Evolutionary conservation across 2,797 vertebrate genomes (phyloP).

Genomic region (Notamacropus eugenii): DNA sequence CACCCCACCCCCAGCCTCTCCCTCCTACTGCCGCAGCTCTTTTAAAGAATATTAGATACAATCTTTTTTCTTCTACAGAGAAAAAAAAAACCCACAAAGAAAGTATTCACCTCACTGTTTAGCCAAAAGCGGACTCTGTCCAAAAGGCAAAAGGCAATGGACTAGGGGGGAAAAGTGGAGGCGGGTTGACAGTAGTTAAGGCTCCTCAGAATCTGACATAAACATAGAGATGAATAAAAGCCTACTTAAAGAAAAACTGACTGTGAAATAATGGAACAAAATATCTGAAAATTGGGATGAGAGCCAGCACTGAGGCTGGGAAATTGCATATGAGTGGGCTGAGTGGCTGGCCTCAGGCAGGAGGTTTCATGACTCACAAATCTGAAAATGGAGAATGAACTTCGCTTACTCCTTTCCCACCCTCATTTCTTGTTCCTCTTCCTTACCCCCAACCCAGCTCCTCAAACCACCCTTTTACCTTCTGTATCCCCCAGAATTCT

Average conservation of each 20-base stretch:
- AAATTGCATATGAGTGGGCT: background rate
- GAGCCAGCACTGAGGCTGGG: background rate
- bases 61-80: constrained; percentile 24
- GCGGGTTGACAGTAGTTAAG: constrained; percentile 45
- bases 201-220: constrained; percentile 65
- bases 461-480: background rate
- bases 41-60: constrained; percentile 25
- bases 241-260: constrained; percentile 68
- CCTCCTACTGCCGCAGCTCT: background rate
- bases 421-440: background rate
- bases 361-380: background rate
- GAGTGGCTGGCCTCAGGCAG: constrained; percentile 1
- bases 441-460: background rate
- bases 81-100: background rate
- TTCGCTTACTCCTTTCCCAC: background rate
- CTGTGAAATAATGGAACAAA: constrained; percentile 60
- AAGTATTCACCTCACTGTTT: background rate
- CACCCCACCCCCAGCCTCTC: background rate
- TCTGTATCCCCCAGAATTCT: background rate
- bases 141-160: constrained; percentile 56
- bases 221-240: constrained; percentile 60
- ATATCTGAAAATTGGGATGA: constrained; percentile 15
- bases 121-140: constrained; percentile 69
- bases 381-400: background rate
- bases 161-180: background rate